Percentiles rank a stretch among this genome's conserved stretches.
phyloP scores from a whole-genome alignment of 1,140 invertebrate genomes.

The Anadara kagoshimensis region DNA sequence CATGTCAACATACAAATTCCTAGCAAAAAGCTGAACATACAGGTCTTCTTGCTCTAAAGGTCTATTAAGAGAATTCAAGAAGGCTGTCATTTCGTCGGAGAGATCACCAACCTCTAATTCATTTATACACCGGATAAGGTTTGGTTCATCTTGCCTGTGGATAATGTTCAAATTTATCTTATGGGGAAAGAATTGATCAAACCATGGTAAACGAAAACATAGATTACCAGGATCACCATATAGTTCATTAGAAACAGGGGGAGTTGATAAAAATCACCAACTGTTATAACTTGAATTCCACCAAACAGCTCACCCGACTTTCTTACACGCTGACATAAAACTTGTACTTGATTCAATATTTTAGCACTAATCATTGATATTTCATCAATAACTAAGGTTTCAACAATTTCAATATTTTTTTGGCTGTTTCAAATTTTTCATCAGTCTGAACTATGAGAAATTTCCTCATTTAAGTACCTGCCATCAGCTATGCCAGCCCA shows the following conservation, averaged over 20 bases:
- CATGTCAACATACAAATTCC: slow-evolving; percentile 30
- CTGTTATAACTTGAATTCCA: slow-evolving; percentile 31
- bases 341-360: slow-evolving; percentile 18
- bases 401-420: slow-evolving; percentile 1
- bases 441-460: slow-evolving; percentile 5
- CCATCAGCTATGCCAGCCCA: slow-evolving; percentile 24
- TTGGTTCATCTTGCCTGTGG: slow-evolving; percentile 3
- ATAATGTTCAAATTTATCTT: slow-evolving; percentile 15
- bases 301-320: slow-evolving; percentile 11
- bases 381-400: slow-evolving; percentile 31
- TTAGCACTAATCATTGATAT: slow-evolving; percentile 32
- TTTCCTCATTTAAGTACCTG: slow-evolving; percentile 7
- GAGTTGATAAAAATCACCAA: slow-evolving; percentile 40
- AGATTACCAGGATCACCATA: slow-evolving; percentile 25
- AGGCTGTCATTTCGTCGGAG: slow-evolving; percentile 15
- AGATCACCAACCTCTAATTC: slow-evolving; percentile 4
- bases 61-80: not conserved
- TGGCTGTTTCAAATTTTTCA: slow-evolving; percentile 1
- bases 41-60: not conserved
- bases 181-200: slow-evolving; percentile 23
- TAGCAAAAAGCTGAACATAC: slow-evolving; percentile 21
- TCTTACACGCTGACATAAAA: slow-evolving; percentile 20
- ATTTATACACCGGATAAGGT: slow-evolving; percentile 10
- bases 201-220: slow-evolving; percentile 18
- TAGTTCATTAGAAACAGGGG: slow-evolving; percentile 27